phyloP scores from a whole-genome alignment of 2,797 vertebrate genomes.

The Buceros bicornis region DNA sequence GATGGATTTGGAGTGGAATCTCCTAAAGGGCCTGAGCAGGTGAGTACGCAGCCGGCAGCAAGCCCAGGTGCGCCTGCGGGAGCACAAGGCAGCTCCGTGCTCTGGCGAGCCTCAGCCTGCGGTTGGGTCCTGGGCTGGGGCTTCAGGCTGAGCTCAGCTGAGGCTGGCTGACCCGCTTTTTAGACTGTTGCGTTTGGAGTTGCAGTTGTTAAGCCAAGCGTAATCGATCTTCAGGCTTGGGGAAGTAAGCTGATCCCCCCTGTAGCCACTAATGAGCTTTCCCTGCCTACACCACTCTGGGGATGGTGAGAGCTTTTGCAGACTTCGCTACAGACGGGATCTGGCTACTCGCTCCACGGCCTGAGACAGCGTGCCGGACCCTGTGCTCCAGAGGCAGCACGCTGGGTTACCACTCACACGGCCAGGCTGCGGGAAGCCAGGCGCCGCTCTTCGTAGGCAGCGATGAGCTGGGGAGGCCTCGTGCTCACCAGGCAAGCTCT shows the following conservation, averaged over 20 bases:
- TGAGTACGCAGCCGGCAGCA: not conserved
- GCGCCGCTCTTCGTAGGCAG: not conserved
- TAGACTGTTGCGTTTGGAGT: not conserved
- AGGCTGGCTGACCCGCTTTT: not conserved
- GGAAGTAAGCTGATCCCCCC: not conserved
- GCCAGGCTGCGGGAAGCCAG: not conserved
- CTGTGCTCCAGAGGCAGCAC: not conserved
- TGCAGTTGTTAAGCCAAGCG: not conserved
- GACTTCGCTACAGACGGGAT: not conserved
- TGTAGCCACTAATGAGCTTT: not conserved
- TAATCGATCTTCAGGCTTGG: not conserved
- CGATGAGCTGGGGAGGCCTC: rapidly evolving
- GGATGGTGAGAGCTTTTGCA: not conserved
- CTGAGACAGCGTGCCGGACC: not conserved
- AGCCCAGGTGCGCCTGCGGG: not conserved
- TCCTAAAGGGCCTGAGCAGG: not conserved
- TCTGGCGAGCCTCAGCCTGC: not conserved
- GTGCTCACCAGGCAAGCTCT: not conserved
- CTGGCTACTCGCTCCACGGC: rapidly evolving
- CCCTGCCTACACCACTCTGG: rapidly evolving
- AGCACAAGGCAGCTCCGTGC: not conserved
- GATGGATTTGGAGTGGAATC: rapidly evolving
- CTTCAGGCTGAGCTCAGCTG: not conserved
- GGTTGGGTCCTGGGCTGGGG: rapidly evolving
- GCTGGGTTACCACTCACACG: rapidly evolving